Evolutionary conservation across 2,113 vertebrate species (phyloP).

Genomic region (Trematomus loennbergii): DNA sequence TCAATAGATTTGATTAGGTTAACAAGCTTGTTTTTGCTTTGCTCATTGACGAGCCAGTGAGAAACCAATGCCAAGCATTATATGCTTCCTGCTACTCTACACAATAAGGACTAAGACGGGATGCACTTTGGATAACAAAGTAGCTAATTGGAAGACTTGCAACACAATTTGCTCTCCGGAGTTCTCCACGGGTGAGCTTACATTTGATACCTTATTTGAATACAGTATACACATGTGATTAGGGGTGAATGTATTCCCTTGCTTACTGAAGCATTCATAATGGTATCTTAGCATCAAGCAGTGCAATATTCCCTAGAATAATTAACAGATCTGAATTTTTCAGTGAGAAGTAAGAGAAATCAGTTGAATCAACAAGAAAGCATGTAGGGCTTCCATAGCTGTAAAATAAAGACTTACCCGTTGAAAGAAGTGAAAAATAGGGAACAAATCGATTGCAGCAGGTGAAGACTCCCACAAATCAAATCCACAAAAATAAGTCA

Average conservation of each 20-base stretch:
- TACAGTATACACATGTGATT: constrained; percentile 20
- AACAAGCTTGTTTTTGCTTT: constrained; percentile 78
- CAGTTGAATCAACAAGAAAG: constrained; percentile 20
- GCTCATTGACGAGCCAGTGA: constrained; percentile 56
- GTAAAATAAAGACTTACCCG: neutral
- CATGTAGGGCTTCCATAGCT: neutral
- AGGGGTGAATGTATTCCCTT: constrained; percentile 12
- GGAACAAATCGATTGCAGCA: neutral
- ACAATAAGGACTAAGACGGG: constrained; percentile 2
- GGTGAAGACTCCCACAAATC: neutral
- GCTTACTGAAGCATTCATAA: constrained; percentile 16
- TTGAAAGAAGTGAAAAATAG: neutral
- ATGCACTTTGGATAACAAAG: constrained; percentile 39
- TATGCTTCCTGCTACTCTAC: constrained; percentile 6
- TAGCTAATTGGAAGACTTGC: constrained; percentile 39
- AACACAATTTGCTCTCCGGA: constrained; percentile 25
- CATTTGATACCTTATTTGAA: constrained; percentile 36
- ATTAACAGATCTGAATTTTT: neutral
- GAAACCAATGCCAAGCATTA: constrained; percentile 44
- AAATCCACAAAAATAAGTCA: neutral
- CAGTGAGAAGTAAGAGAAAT: neutral
- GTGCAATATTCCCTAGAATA: neutral
- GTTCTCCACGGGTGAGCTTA: constrained; percentile 27
- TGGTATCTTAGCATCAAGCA: constrained; percentile 1
- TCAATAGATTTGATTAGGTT: constrained; percentile 77